Conservation (phyloP, 2,113 vertebrate genomes). For the Colistium nudipinnis region DNA sequence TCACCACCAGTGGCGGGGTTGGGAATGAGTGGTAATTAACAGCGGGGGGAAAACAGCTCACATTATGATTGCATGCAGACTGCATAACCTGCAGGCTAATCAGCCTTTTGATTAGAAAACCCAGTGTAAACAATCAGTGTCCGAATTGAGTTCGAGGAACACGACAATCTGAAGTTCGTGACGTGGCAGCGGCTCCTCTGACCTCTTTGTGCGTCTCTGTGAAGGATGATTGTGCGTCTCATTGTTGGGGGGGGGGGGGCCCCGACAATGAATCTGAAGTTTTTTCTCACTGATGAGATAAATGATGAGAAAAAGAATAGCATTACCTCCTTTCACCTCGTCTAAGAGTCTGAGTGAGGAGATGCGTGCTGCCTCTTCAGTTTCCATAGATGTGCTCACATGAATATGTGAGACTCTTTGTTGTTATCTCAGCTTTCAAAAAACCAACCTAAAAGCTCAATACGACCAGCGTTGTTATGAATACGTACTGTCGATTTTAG, state of each 20-base stretch:
- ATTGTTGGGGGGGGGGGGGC: too few species aligned
- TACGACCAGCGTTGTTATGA: background rate
- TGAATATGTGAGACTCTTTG: background rate
- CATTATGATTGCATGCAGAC: constrained; percentile 32
- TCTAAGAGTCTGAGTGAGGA: constrained; percentile 1
- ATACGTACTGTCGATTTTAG: background rate
- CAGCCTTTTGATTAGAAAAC: constrained; percentile 8
- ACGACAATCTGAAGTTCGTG: background rate
- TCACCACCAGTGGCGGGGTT: constrained; percentile 2
- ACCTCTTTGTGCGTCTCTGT: background rate
- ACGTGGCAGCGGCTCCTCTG: background rate
- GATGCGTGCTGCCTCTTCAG: background rate
- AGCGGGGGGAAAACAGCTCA: constrained; percentile 21
- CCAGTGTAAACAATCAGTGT: background rate
- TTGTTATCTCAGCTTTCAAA: background rate
- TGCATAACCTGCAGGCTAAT: constrained; percentile 20
- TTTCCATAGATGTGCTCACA: background rate
- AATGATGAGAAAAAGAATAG: background rate
- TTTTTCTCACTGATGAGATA: background rate
- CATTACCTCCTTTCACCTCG: constrained; percentile 32
- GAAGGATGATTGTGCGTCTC: background rate
- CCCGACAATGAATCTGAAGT: too few species aligned
- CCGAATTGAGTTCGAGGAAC: background rate
- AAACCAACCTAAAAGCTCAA: constrained; percentile 7
- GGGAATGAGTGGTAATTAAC: constrained; percentile 26